Percentiles rank a stretch among this genome's conserved stretches.
Evolutionary conservation across 2,797 vertebrate genomes (phyloP).

Genomic region (Aviceda leuphotes): DNA sequence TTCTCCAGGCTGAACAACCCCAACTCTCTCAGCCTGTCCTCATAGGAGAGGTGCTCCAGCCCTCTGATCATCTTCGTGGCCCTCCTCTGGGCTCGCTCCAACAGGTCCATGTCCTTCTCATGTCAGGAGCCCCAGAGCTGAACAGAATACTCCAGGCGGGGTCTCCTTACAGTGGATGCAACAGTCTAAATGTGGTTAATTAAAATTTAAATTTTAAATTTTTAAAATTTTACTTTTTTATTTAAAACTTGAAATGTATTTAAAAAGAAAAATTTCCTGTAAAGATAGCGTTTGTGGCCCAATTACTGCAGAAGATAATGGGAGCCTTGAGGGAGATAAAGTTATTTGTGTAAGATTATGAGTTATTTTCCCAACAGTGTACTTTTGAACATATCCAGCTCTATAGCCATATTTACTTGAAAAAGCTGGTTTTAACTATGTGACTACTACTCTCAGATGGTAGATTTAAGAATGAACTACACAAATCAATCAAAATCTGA

Average conservation of each 20-base stretch:
- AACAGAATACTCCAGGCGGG: too few species aligned
- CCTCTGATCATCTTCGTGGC: too few species aligned
- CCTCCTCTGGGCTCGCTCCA: too few species aligned
- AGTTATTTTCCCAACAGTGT: background rate
- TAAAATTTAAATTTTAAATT: too few species aligned
- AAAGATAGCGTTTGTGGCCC: slow-evolving; percentile 6
- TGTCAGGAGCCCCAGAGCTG: too few species aligned
- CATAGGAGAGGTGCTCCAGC: too few species aligned
- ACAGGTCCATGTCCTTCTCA: too few species aligned
- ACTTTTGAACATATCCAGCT: background rate
- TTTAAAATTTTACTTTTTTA: background rate
- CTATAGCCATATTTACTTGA: background rate
- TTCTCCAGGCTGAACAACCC: too few species aligned
- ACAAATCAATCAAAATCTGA: background rate
- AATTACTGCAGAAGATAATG: slow-evolving; percentile 11
- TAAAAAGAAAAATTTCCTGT: background rate
- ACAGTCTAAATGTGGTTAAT: too few species aligned
- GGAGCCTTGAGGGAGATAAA: slow-evolving; percentile 33
- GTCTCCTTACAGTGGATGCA: too few species aligned
- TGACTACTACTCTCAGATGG: background rate
- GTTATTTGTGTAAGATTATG: background rate
- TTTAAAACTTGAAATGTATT: slow-evolving; percentile 57
- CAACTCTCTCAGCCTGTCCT: too few species aligned
- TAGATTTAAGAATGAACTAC: background rate
- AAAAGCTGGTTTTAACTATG: background rate